These are phyloP conservation scores for Blera fallax DNA, from an alignment of 2,888 invertebrate species.

Conservation along the genomic window DNA sequence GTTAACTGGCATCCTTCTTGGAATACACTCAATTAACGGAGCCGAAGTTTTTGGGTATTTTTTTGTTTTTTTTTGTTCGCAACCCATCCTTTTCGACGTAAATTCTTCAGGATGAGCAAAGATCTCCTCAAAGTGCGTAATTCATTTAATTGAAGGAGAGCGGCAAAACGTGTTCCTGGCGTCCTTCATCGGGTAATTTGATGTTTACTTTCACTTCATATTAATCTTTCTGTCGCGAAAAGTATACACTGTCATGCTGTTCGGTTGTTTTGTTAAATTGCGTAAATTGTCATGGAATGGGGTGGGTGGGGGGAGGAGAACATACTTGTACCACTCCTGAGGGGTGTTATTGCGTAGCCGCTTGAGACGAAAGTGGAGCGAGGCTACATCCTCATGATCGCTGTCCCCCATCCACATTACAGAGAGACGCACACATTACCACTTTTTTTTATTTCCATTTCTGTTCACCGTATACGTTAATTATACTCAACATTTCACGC, in stretches of 20 bases:
- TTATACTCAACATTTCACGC: conserved; percentile 49
- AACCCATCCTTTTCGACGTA: neutral
- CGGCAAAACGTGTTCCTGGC: conserved; percentile 22
- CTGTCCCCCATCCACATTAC: neutral
- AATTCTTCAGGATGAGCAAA: neutral
- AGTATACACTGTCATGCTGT: conserved; percentile 1
- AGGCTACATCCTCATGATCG: neutral
- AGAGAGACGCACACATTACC: conserved; percentile 32
- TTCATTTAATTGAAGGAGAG: conserved; percentile 47
- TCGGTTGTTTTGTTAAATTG: conserved; percentile 18
- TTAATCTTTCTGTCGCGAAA: conserved; percentile 27
- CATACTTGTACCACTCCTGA: neutral
- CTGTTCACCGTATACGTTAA: conserved; percentile 31
- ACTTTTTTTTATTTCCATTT: conserved; percentile 44
- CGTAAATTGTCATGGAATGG: conserved; percentile 1
- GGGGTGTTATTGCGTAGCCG: neutral
- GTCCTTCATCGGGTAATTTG: conserved; percentile 18
- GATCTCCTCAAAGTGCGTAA: conserved; percentile 17
- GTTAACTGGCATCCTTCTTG: conserved; percentile 13
- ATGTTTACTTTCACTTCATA: conserved; percentile 49
- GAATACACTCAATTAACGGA: conserved; percentile 24
- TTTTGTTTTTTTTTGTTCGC: neutral
- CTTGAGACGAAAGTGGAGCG: conserved; percentile 47
- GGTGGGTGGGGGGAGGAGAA: too few relatives aligned
- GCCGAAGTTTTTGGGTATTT: neutral